Percentiles rank a stretch among this genome's conserved stretches.
phyloP scores from a whole-genome alignment of 1,140 invertebrate genomes.

The Bacillus rossius region DNA sequence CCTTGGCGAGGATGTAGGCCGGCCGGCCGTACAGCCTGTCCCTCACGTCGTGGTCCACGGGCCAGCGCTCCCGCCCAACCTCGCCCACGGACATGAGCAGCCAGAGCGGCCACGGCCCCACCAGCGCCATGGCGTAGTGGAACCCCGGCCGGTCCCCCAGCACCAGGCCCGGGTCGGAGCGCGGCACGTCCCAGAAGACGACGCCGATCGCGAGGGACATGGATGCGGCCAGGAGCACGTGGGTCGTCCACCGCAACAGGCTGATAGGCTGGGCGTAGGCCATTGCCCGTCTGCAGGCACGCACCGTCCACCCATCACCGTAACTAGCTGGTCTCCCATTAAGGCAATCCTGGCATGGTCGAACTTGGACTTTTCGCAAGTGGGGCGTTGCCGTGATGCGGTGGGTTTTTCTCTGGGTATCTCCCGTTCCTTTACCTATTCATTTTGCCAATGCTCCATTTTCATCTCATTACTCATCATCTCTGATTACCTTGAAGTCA shows the following conservation, averaged over 20 bases:
- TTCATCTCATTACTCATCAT: too few relatives aligned
- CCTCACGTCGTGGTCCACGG: constrained; percentile 70
- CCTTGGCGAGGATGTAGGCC: constrained; percentile 72
- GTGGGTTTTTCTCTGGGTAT: too few relatives aligned
- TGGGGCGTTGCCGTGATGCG: too few relatives aligned
- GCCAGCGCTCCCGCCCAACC: constrained; percentile 57
- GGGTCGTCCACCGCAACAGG: constrained; percentile 66
- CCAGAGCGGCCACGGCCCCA: constrained; percentile 71
- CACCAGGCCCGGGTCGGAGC: constrained; percentile 61
- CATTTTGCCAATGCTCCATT: too few relatives aligned
- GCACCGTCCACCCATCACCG: too few relatives aligned
- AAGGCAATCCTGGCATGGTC: too few relatives aligned
- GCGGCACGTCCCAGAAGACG: constrained; percentile 83
- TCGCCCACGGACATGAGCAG: constrained; percentile 61
- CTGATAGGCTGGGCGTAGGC: constrained; percentile 87
- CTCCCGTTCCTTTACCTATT: too few relatives aligned
- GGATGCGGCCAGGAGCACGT: constrained; percentile 68
- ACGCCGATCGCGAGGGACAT: constrained; percentile 80
- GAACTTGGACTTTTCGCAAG: too few relatives aligned
- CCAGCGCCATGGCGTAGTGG: constrained; percentile 73
- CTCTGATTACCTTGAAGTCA: too few relatives aligned
- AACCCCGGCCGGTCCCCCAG: constrained; percentile 70
- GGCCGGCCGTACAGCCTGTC: constrained; percentile 73
- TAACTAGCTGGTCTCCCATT: too few relatives aligned
- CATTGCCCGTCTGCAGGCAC: constrained; percentile 52